These are phyloP conservation scores for Heterotilapia buettikoferi DNA, from an alignment of 2,113 vertebrate species.

Conservation along the genomic window DNA sequence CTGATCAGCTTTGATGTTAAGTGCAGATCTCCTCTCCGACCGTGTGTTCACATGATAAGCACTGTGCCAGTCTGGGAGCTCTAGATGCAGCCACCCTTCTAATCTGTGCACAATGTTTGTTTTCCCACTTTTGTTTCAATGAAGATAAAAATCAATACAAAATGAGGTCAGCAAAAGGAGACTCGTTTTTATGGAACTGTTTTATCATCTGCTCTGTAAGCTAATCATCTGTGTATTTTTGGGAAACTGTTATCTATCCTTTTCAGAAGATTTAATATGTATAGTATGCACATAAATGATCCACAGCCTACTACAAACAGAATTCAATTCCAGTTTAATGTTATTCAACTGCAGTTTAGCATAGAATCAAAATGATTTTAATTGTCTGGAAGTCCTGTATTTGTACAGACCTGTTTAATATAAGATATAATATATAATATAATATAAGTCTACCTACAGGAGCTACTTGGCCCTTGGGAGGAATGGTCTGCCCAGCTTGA, in stretches of 20 bases:
- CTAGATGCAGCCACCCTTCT: not conserved
- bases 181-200: not conserved
- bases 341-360: not conserved
- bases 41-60: constrained; percentile 13
- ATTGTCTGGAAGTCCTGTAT: not conserved
- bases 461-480: not conserved
- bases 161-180: not conserved
- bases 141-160: not conserved
- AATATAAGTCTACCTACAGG: not conserved
- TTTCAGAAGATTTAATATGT: not conserved
- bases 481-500: not conserved
- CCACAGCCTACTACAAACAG: not conserved
- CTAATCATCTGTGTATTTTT: not conserved
- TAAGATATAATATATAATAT: not conserved
- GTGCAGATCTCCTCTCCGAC: not conserved
- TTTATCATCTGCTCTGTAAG: not conserved
- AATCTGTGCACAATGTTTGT: not conserved
- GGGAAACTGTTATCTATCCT: not conserved
- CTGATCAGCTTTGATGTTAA: constrained; percentile 15
- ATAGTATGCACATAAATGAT: not conserved
- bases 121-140: not conserved
- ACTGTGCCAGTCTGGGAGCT: not conserved
- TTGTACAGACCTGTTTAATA: not conserved
- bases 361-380: not conserved
- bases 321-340: not conserved